Conservation (phyloP, 2,113 vertebrate genomes). For the Centropus bengalensis region DNA sequence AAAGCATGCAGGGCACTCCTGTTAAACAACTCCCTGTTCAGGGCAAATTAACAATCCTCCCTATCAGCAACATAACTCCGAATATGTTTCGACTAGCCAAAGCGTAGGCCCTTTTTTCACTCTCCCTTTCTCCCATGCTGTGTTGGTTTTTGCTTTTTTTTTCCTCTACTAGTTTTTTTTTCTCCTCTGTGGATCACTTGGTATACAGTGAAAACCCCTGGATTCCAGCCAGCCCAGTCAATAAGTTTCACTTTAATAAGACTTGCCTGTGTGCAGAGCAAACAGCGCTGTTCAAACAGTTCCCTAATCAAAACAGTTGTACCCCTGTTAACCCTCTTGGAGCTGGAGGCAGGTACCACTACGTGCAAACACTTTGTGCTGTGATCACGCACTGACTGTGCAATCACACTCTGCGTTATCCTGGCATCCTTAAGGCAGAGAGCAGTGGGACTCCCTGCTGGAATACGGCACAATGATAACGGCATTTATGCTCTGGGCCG, state of each 20-base stretch:
- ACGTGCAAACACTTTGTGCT: background rate
- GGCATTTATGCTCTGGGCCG: rapidly evolving
- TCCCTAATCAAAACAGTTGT: slow-evolving; percentile 43
- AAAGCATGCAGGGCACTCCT: background rate
- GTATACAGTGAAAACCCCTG: background rate
- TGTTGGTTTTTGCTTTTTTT: background rate
- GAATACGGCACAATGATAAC: background rate
- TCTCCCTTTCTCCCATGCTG: too few relatives aligned
- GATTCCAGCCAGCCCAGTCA: slow-evolving; percentile 32
- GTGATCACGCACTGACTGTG: rapidly evolving
- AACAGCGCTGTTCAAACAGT: slow-evolving; percentile 35
- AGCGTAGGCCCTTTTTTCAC: background rate
- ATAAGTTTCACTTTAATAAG: slow-evolving; percentile 40
- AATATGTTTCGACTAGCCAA: background rate
- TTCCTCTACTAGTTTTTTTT: background rate
- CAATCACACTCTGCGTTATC: background rate
- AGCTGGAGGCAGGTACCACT: background rate
- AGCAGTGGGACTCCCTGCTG: background rate
- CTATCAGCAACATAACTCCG: background rate
- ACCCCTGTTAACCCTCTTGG: background rate
- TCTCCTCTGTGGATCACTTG: background rate
- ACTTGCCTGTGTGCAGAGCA: slow-evolving; percentile 22
- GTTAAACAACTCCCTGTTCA: background rate
- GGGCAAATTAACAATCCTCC: background rate
- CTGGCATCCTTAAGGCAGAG: background rate